phyloP scores from a whole-genome alignment of 2,888 invertebrate genomes.

The Chloroclystis v-ata region DNA sequence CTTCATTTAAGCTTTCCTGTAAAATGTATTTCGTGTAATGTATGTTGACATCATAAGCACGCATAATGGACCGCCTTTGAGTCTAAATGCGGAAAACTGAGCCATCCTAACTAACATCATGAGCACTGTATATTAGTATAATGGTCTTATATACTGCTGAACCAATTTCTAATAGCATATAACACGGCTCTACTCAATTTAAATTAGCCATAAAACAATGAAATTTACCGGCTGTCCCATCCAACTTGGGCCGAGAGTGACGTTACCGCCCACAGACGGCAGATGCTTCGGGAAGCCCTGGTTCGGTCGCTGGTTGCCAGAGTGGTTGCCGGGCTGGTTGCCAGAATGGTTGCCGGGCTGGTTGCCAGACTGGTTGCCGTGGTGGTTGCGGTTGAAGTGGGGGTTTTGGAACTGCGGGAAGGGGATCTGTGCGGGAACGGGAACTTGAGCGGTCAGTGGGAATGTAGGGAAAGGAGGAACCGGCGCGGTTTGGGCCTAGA shows the following conservation, averaged over 20 bases:
- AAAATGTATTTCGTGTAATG: too few species aligned
- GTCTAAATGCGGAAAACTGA: too few species aligned
- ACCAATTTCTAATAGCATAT: too few species aligned
- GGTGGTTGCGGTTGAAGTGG: conserved; percentile 41
- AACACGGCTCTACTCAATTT: too few species aligned
- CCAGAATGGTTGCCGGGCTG: conserved; percentile 1
- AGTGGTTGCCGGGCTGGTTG: conserved; percentile 2
- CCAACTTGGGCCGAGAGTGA: conserved; percentile 51
- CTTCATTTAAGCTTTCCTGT: too few species aligned
- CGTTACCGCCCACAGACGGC: conserved; percentile 38
- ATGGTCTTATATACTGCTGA: too few species aligned
- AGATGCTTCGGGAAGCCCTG: conserved; percentile 47
- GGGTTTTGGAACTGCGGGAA: conserved; percentile 53
- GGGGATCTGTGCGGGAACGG: conserved; percentile 48
- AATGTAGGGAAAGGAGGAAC: conserved; percentile 55
- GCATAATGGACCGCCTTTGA: too few species aligned
- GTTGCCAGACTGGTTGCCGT: conserved; percentile 11
- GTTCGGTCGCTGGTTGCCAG: conserved; percentile 6
- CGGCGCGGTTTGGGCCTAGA: conserved; percentile 43
- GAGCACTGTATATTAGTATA: too few species aligned
- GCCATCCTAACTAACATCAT: too few species aligned
- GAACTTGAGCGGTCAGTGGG: conserved; percentile 32
- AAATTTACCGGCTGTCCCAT: conserved; percentile 30
- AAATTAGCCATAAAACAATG: background rate
- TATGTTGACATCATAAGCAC: too few species aligned